phyloP scores from a whole-genome alignment of 2,888 invertebrate species.

The Dryomyza anilis region DNA sequence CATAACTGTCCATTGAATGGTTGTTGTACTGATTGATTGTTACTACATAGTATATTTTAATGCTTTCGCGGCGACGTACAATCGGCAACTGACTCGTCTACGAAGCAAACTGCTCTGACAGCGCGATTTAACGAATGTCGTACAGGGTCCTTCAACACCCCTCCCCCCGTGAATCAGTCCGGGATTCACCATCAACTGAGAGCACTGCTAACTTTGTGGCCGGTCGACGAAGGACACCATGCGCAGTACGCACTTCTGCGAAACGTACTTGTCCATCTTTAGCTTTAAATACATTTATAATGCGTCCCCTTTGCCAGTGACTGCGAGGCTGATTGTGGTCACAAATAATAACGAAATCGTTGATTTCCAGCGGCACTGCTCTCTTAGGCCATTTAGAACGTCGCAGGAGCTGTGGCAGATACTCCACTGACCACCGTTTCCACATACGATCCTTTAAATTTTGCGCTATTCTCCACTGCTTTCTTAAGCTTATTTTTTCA shows the following conservation, averaged over 20 bases:
- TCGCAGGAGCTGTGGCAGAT: constrained; percentile 17
- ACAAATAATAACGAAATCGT: constrained; percentile 22
- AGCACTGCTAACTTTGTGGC: constrained; percentile 45
- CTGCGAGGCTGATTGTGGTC: constrained; percentile 11
- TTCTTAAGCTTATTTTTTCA: too few species aligned
- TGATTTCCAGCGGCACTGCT: not conserved
- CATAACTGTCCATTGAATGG: too few species aligned
- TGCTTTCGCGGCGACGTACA: too few species aligned
- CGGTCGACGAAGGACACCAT: constrained; percentile 35
- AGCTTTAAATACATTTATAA: constrained; percentile 31
- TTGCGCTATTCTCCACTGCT: too few species aligned
- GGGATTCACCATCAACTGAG: constrained; percentile 15
- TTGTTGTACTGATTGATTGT: too few species aligned
- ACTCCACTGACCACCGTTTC: constrained; percentile 10
- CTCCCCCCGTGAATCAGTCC: not conserved
- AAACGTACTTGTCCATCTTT: constrained; percentile 36
- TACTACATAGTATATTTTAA: too few species aligned
- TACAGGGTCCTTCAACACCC: too few species aligned
- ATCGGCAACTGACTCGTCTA: too few species aligned
- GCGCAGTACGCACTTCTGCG: constrained; percentile 36
- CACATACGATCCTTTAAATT: constrained; percentile 14
- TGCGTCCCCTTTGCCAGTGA: constrained; percentile 29
- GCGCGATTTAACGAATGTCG: too few species aligned
- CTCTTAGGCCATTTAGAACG: constrained; percentile 22
- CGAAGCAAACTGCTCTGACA: too few species aligned